Evolutionary conservation across 2,888 invertebrate species (phyloP).

Genomic region (Melieria crassipennis): DNA sequence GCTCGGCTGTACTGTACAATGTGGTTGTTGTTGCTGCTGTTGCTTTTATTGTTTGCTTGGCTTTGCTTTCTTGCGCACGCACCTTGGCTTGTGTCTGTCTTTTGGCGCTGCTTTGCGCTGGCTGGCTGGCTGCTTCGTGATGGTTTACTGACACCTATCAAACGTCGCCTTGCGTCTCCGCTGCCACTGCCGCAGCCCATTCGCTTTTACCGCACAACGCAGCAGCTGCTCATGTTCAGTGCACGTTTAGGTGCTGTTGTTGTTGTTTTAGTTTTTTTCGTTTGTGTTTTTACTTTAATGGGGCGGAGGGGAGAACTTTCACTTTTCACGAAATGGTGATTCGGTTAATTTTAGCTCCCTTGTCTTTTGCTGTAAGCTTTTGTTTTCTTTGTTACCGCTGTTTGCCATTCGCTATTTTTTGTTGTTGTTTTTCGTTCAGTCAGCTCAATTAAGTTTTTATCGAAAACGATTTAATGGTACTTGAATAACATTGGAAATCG

Average conservation of each 20-base stretch:
- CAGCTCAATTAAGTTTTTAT: slow-evolving; percentile 13
- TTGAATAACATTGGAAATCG: slow-evolving; percentile 29
- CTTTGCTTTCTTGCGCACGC: neutral
- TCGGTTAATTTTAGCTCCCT: slow-evolving; percentile 18
- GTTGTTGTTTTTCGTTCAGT: neutral
- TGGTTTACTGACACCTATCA: neutral
- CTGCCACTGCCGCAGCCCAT: no score
- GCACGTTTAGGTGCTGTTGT: no score
- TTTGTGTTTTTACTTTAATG: no score
- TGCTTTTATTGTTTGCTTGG: neutral
- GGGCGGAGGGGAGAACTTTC: slow-evolving; percentile 53
- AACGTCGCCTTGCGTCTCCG: no score
- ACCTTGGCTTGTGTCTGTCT: slow-evolving; percentile 5
- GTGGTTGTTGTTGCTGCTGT: neutral
- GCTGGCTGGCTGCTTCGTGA: neutral
- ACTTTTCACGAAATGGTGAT: slow-evolving; percentile 55
- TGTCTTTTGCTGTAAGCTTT: neutral
- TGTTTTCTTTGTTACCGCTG: neutral
- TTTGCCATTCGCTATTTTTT: neutral
- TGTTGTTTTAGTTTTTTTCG: no score
- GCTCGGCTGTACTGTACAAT: neutral
- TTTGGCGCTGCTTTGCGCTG: no score
- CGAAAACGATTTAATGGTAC: slow-evolving; percentile 14
- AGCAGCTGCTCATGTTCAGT: no score
- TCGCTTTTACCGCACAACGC: no score